phyloP scores from a whole-genome alignment of 2,888 invertebrate species.

The Tigriopus californicus region DNA sequence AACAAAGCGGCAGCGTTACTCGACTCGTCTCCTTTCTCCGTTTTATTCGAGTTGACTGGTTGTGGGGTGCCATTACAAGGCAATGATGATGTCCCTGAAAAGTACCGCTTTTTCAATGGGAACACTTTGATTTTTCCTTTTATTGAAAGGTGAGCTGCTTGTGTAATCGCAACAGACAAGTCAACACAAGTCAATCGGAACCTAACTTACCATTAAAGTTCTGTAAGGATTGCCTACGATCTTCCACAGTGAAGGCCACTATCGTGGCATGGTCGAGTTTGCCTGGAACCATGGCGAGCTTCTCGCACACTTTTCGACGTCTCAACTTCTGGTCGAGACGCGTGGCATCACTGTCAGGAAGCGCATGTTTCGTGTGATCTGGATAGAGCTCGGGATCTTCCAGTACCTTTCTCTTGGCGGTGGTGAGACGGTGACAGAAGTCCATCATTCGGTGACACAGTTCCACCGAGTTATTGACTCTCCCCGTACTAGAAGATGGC shows the following conservation, averaged over 20 bases:
- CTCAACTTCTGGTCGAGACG: conserved; percentile 44
- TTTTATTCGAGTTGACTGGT: no score
- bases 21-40: no score
- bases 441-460: conserved; percentile 52
- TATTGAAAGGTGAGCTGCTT: no score
- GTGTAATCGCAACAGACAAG: no score
- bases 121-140: no score
- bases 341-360: conserved; percentile 23
- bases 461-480: conserved; percentile 32
- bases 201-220: background rate
- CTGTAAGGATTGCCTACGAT: background rate
- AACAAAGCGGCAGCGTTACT: no score
- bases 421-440: conserved; percentile 57
- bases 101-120: no score
- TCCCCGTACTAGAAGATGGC: background rate
- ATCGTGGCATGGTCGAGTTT: conserved; percentile 75
- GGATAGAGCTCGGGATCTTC: conserved; percentile 58
- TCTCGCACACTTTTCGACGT: conserved; percentile 48
- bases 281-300: conserved; percentile 56
- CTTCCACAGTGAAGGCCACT: conserved; percentile 38
- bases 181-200: background rate
- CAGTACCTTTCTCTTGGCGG: conserved; percentile 57
- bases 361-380: background rate
- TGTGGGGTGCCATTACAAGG: no score
- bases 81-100: no score